phyloP scores from a whole-genome alignment of 2,888 invertebrate species.

The Latrodectus elegans region DNA sequence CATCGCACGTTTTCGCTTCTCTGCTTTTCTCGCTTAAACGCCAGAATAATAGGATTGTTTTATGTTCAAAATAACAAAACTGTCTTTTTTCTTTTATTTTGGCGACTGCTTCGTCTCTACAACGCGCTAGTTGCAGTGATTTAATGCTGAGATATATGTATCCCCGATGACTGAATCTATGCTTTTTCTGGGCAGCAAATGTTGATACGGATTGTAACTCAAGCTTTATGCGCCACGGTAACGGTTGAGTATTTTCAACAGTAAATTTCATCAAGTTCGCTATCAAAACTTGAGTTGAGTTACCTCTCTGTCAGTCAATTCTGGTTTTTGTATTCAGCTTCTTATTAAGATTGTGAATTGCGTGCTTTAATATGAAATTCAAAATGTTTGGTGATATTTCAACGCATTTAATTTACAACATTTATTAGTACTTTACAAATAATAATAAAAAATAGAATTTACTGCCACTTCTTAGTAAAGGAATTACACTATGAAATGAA shows the following conservation, averaged over 20 bases:
- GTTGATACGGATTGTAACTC: constrained; percentile 1
- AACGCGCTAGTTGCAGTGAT: background rate
- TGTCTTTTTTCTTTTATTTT: background rate
- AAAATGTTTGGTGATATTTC: too few species aligned
- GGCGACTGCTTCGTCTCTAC: background rate
- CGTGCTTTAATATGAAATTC: too few species aligned
- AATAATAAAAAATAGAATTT: too few species aligned
- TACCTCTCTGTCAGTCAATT: too few species aligned
- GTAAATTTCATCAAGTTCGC: background rate
- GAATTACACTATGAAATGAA: too few species aligned
- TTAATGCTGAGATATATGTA: background rate
- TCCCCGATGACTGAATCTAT: background rate
- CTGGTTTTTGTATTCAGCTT: too few species aligned
- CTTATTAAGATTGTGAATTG: too few species aligned
- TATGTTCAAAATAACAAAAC: constrained; percentile 50
- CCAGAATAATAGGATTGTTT: constrained; percentile 41
- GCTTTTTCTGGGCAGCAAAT: background rate
- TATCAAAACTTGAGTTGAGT: too few species aligned
- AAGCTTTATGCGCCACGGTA: background rate
- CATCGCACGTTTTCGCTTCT: constrained; percentile 34
- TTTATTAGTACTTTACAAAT: too few species aligned
- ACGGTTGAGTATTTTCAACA: background rate
- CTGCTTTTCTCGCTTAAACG: constrained; percentile 24
- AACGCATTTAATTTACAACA: too few species aligned
- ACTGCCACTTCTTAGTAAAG: too few species aligned